Conservation (phyloP, 2,113 vertebrate genomes). For the Phycodurus eques region DNA sequence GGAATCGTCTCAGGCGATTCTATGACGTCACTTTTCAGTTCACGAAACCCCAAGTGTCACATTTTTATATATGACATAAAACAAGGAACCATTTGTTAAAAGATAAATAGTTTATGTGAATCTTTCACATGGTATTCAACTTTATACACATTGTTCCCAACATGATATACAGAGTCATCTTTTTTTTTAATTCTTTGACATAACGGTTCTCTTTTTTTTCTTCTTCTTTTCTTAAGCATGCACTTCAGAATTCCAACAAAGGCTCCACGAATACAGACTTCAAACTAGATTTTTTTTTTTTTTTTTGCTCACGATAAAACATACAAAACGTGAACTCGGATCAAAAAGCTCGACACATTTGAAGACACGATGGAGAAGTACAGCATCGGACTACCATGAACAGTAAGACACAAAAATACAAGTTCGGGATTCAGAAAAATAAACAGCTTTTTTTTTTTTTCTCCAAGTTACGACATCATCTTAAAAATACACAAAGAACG, state of each 20-base stretch:
- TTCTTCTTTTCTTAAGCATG: constrained; percentile 74
- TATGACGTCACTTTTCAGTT: no score
- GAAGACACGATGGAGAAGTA: constrained; percentile 77
- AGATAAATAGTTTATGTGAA: constrained; percentile 74
- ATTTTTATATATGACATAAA: constrained; percentile 9
- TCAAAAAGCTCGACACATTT: constrained; percentile 68
- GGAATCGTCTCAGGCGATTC: no score
- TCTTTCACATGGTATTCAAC: constrained; percentile 63
- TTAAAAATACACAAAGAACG: constrained; percentile 58
- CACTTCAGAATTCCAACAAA: constrained; percentile 84
- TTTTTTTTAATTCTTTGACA: constrained; percentile 53
- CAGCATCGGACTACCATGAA: constrained; percentile 76
- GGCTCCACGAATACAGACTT: constrained; percentile 81
- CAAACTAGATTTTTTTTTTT: constrained; percentile 66
- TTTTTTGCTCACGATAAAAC: constrained; percentile 66
- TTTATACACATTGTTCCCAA: constrained; percentile 65
- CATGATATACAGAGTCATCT: constrained; percentile 58
- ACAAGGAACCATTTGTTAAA: constrained; percentile 45
- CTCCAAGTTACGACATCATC: constrained; percentile 49
- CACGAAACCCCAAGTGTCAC: neutral
- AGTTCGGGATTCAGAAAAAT: constrained; percentile 62
- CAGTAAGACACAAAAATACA: constrained; percentile 75
- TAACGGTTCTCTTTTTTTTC: constrained; percentile 60
- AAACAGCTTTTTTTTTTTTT: constrained; percentile 46
- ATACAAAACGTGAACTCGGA: constrained; percentile 55